A percentile compares a stretch with the other conserved stretches of the same genome.
Evolutionary conservation across 2,113 vertebrate species (phyloP).

Genomic region (Taxidea taxus): DNA sequence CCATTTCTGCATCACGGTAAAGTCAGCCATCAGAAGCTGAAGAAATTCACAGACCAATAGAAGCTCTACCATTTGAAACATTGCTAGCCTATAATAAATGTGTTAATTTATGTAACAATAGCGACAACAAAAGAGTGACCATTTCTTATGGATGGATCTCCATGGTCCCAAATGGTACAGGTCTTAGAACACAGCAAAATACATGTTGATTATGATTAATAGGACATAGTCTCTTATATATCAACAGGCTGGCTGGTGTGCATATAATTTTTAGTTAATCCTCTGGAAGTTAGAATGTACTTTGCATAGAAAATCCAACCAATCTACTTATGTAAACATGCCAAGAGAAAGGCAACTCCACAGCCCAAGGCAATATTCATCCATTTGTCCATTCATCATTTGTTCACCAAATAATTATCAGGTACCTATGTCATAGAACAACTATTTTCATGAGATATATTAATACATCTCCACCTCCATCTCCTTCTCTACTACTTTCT

Average conservation of each 20-base stretch:
- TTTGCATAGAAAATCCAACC: background rate
- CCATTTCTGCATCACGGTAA: background rate
- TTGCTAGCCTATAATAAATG: background rate
- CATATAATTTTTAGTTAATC: slow-evolving; percentile 4
- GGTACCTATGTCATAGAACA: background rate
- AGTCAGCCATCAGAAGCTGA: background rate
- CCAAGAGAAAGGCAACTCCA: background rate
- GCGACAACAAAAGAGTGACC: background rate
- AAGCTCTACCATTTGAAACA: background rate
- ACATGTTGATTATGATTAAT: background rate
- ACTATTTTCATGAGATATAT: background rate
- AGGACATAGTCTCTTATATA: background rate
- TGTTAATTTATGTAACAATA: background rate
- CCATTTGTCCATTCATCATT: background rate
- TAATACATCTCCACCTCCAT: background rate
- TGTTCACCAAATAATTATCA: background rate
- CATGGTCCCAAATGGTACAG: background rate
- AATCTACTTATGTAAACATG: background rate
- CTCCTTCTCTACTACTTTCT: background rate
- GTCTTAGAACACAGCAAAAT: background rate
- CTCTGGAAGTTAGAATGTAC: background rate
- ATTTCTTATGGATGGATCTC: background rate
- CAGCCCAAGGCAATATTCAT: background rate
- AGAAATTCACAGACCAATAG: background rate
- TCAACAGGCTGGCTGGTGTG: background rate